phyloP scores from a whole-genome alignment of 2,888 invertebrate species.

The Pinctada fucata region DNA sequence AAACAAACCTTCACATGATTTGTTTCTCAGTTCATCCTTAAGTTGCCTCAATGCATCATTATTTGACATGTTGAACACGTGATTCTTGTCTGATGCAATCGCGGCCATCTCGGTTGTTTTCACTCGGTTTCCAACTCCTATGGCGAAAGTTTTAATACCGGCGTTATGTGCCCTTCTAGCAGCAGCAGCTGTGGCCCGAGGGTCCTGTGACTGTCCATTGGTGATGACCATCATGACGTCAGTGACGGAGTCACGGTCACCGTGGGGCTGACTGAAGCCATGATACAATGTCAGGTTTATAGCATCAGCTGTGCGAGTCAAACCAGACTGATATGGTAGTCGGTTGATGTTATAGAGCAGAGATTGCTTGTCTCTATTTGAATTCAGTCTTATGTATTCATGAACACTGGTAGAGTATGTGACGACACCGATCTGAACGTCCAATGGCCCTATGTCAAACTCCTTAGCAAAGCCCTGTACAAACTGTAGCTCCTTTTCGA shows the following conservation, averaged over 20 bases:
- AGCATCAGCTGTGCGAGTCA: constrained; percentile 61
- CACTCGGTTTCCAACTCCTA: constrained; percentile 57
- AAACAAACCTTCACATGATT: constrained; percentile 51
- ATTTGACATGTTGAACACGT: constrained; percentile 55
- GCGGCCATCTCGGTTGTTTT: constrained; percentile 51
- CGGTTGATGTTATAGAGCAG: constrained; percentile 49
- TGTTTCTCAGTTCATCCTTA: constrained; percentile 47
- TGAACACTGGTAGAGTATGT: constrained; percentile 49
- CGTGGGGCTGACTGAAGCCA: constrained; percentile 49
- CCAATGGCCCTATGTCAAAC: constrained; percentile 48
- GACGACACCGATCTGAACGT: constrained; percentile 51
- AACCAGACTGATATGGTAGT: constrained; percentile 53
- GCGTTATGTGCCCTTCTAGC: constrained; percentile 44
- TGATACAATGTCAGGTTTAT: constrained; percentile 48
- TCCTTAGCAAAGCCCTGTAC: constrained; percentile 10
- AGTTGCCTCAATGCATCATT: constrained; percentile 53
- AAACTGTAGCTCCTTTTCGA: constrained; percentile 14
- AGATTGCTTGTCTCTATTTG: constrained; percentile 26
- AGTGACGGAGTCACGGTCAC: constrained; percentile 52
- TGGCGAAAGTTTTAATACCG: constrained; percentile 47
- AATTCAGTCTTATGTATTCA: constrained; percentile 45
- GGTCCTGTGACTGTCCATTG: constrained; percentile 50
- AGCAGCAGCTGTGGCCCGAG: constrained; percentile 42
- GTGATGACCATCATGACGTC: constrained; percentile 56
- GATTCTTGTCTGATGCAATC: constrained; percentile 51